Percentiles rank a stretch among this genome's conserved stretches.
phyloP scores from a whole-genome alignment of 1,140 invertebrate genomes.

The Rhopalosiphum maidis region DNA sequence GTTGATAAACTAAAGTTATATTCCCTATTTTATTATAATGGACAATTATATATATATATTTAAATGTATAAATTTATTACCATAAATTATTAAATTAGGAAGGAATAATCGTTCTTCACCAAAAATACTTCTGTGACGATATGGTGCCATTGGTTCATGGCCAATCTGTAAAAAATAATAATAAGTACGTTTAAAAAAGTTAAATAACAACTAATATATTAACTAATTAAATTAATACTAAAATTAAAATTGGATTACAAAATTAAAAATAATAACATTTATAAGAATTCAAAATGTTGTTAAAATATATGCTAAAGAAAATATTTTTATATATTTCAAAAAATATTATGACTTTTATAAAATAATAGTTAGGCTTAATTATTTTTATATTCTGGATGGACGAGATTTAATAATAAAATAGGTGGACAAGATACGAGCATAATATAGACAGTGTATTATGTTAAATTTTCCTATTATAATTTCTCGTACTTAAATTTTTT shows the following conservation, averaged over 20 bases:
- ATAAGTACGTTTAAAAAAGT: background rate
- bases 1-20: too few relatives aligned
- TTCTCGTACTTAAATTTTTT: too few relatives aligned
- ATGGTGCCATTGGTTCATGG: conserved; percentile 83
- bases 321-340: background rate
- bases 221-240: background rate
- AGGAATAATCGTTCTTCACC: conserved; percentile 78
- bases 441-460: too few relatives aligned
- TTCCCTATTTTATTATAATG: too few relatives aligned
- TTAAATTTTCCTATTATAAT: too few relatives aligned
- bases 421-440: too few relatives aligned
- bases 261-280: background rate
- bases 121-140: conserved; percentile 76
- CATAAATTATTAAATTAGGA: conserved; percentile 87
- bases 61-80: conserved; percentile 64
- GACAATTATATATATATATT: background rate
- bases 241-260: too few relatives aligned
- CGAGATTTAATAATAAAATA: too few relatives aligned
- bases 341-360: too few relatives aligned
- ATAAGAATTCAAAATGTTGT: background rate
- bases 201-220: background rate
- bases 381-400: background rate
- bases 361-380: background rate
- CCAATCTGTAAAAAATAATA: conserved; percentile 69
- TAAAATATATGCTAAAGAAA: background rate